A percentile compares a stretch with the other conserved stretches of the same genome.
These are phyloP conservation scores for Cotesia glomerata DNA, from an alignment of 1,140 invertebrate species.

Conservation along the genomic window DNA sequence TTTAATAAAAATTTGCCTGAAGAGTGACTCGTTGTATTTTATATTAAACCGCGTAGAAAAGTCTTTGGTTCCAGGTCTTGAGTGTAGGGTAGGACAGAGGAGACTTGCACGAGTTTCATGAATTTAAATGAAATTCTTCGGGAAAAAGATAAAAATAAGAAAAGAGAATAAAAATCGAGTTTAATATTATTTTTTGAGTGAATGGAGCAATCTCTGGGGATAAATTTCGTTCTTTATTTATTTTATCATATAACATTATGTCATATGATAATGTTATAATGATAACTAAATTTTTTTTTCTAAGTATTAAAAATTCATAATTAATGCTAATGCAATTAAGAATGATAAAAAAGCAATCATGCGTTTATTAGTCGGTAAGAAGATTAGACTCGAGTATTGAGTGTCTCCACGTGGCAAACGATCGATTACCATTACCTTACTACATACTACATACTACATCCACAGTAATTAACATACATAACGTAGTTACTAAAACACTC, in stretches of 20 bases:
- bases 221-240: background rate
- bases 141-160: conserved; percentile 1
- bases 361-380: background rate
- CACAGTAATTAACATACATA: background rate
- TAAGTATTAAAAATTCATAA: no score
- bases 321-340: no score
- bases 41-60: conserved; percentile 1
- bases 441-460: no score
- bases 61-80: background rate
- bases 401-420: conserved; percentile 15
- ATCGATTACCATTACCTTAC: conserved; percentile 6
- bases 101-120: conserved; percentile 46
- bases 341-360: no score
- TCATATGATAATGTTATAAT: no score
- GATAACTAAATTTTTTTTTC: no score
- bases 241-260: no score
- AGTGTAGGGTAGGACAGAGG: conserved; percentile 14
- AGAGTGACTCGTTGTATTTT: background rate
- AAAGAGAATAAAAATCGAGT: background rate
- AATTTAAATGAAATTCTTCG: conserved; percentile 50
- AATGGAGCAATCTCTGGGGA: background rate
- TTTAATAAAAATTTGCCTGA: no score
- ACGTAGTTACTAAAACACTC: no score
- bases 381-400: conserved; percentile 5
- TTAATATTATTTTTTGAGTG: background rate